Evolutionary conservation across 2,888 invertebrate species (phyloP).

Genomic region (Unio delphinus): DNA sequence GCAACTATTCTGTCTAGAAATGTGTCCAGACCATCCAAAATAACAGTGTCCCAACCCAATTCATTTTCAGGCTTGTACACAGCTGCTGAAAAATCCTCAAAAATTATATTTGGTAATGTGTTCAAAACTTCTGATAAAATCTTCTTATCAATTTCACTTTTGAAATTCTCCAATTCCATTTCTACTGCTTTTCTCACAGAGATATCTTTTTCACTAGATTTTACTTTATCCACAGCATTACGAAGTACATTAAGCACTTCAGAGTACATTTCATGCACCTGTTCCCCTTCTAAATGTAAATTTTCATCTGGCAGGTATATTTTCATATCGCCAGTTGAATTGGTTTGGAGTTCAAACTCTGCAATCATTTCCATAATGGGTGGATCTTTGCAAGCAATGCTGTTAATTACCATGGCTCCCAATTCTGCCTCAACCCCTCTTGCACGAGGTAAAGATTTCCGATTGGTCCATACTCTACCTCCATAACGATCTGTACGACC

Average conservation of each 20-base stretch:
- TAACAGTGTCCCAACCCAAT: conserved; percentile 52
- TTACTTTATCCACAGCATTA: conserved; percentile 36
- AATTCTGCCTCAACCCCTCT: conserved; percentile 57
- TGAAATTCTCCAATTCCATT: conserved; percentile 18
- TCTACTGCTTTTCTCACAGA: conserved; percentile 40
- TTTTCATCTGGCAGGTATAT: conserved; percentile 38
- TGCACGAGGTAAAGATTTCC: conserved; percentile 22
- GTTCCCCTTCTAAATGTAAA: background rate
- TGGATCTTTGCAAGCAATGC: conserved; percentile 34
- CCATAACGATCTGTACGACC: conserved; percentile 56
- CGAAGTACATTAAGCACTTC: conserved; percentile 30
- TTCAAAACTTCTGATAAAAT: conserved; percentile 19
- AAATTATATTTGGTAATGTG: conserved; percentile 18
- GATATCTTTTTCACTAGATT: conserved; percentile 28
- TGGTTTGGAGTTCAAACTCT: conserved; percentile 43
- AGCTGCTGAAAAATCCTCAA: conserved; percentile 40
- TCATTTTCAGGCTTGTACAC: conserved; percentile 45
- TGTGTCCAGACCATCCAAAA: conserved; percentile 56
- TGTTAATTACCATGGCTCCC: conserved; percentile 45
- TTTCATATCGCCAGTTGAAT: conserved; percentile 33
- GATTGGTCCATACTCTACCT: conserved; percentile 57
- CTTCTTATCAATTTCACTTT: conserved; percentile 8
- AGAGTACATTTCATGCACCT: conserved; percentile 17
- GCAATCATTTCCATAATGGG: conserved; percentile 41
- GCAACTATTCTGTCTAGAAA: conserved; percentile 53